A percentile compares a stretch with the other conserved stretches of the same genome.
Evolutionary conservation across 2,888 invertebrate species (phyloP).

Genomic region (Isotomurus palustris): DNA sequence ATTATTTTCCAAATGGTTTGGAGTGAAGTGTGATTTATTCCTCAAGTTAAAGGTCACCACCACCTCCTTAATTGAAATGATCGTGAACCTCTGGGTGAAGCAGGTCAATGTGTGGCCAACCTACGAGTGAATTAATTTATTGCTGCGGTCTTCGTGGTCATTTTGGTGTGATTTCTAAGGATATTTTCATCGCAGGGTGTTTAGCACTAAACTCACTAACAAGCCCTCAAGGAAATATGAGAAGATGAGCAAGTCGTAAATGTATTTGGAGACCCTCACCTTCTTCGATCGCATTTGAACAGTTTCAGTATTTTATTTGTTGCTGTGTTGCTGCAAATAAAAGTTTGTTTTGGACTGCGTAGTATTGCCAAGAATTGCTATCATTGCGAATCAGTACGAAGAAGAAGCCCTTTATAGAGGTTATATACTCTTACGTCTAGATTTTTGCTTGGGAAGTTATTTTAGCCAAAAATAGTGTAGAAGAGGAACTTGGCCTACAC

Average conservation of each 20-base stretch:
- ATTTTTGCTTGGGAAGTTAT: too few species aligned
- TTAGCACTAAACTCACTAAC: too few species aligned
- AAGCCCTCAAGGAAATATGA: too few species aligned
- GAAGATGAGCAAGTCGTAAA: not conserved
- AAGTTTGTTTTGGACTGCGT: not conserved
- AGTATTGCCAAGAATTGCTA: not conserved
- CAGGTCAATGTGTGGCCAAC: not conserved
- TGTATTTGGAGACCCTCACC: not conserved
- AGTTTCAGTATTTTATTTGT: not conserved
- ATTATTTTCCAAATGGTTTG: too few species aligned
- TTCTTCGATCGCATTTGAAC: too few species aligned
- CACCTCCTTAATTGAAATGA: constrained; percentile 1
- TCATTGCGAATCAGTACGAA: too few species aligned
- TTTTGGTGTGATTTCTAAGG: too few species aligned
- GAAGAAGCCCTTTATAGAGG: too few species aligned
- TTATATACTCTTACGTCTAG: too few species aligned
- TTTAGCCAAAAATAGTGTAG: not conserved
- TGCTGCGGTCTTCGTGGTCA: not conserved
- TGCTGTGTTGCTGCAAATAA: not conserved
- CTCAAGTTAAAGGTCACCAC: not conserved
- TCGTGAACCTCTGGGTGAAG: constrained; percentile 1
- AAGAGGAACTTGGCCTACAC: not conserved
- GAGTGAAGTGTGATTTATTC: too few species aligned
- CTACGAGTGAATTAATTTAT: not conserved
- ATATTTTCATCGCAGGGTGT: too few species aligned